Evolutionary conservation across 2,888 invertebrate genomes (phyloP).

Genomic region (Drosophila tanythrix): DNA sequence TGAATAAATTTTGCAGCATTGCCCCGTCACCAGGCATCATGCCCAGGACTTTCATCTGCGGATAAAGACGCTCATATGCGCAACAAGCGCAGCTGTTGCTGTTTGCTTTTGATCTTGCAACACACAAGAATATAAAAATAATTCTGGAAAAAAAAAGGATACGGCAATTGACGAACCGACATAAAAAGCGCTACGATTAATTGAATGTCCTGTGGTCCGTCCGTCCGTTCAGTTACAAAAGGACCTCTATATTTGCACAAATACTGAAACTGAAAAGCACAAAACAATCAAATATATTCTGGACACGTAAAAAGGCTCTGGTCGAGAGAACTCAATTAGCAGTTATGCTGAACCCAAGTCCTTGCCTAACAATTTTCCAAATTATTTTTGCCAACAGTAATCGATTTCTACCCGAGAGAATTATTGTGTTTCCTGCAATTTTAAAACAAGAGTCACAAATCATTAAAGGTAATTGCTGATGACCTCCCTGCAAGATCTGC

Average conservation of each 20-base stretch:
- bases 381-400: neutral
- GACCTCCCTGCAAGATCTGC: neutral
- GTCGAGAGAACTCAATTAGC: neutral
- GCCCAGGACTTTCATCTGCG: neutral
- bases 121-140: neutral
- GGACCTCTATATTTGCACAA: neutral
- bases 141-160: neutral
- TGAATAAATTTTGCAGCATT: constrained; percentile 7
- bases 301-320: neutral
- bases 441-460: neutral
- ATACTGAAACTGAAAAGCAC: neutral
- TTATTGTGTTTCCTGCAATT: neutral
- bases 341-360: neutral
- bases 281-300: constrained; percentile 1
- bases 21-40: neutral
- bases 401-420: neutral
- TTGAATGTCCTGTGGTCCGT: neutral
- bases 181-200: neutral
- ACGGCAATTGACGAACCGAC: neutral
- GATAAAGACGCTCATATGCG: constrained; percentile 31
- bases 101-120: constrained; percentile 3
- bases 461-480: neutral
- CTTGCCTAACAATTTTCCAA: neutral
- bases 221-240: neutral
- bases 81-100: constrained; percentile 22